phyloP scores from a whole-genome alignment of 2,113 vertebrate species.

The Sprattus sprattus region DNA sequence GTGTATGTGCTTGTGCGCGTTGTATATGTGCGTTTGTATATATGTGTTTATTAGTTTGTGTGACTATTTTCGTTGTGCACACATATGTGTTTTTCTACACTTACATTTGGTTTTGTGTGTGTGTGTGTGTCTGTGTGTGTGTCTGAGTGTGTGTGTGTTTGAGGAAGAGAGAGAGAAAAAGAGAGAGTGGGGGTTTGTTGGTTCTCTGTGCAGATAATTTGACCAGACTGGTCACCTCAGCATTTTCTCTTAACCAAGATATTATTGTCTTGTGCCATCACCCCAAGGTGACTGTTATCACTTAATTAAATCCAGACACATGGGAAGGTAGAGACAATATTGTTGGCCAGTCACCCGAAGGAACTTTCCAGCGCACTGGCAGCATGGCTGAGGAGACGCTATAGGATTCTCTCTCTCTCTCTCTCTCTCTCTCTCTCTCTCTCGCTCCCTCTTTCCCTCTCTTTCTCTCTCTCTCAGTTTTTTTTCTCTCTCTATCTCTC shows the following conservation, averaged over 20 bases:
- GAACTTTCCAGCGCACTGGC: constrained; percentile 60
- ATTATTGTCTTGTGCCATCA: constrained; percentile 88
- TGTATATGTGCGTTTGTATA: no score
- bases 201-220: constrained; percentile 82
- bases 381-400: constrained; percentile 21
- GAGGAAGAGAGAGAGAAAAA: not conserved
- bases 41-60: no score
- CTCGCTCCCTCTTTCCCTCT: no score
- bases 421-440: not conserved
- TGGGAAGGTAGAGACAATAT: constrained; percentile 88
- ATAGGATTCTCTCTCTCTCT: not conserved
- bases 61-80: no score
- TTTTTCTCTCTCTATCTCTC: not conserved
- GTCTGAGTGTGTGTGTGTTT: constrained; percentile 4
- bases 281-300: constrained; percentile 93
- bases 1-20: no score
- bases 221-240: constrained; percentile 83
- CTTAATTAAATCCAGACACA: constrained; percentile 90
- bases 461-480: not conserved
- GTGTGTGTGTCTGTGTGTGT: constrained; percentile 45
- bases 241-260: constrained; percentile 85
- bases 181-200: constrained; percentile 51
- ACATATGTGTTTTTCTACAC: no score
- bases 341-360: constrained; percentile 87
- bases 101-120: no score